Base-by-base conservation (phyloP, 37 sponge, comb jelly and placozoan species). In the Diacarnus erythraeanus region DNA sequence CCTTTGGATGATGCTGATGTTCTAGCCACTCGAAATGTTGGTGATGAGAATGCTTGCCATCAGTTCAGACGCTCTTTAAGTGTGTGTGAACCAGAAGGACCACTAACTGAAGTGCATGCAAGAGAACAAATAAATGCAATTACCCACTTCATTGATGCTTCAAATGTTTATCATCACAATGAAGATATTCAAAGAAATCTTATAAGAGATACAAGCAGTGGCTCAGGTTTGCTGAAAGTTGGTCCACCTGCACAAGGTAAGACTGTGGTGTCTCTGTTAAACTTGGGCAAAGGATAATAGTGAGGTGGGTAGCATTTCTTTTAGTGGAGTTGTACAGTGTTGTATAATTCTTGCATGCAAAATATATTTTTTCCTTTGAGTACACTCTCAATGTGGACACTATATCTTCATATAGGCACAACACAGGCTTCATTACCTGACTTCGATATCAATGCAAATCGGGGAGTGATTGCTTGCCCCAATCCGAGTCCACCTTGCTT, bases 121-220 rank as follows among this genome's bases (percentile, higher is more conserved):
- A 64, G 96, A 25, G 68, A 89, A 35, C 93, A 92, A 71, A 38
- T 89, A 27, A 96, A 92, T 66, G 86, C 79, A 35, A 69, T 96
- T 2, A 96, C 93, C 0, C 84, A 91, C 20, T 96, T 72, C 69
- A 80, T 96, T 25, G 97, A 96, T 75, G 97, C 73, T 6, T 90
- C 90, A 31, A 23, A 43, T 23, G 84, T 96, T 40, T 96, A 96
- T 56, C 91, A 29, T 69, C 84, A 37, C 90, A 86, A 79, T 31
- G 83, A 26, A 95, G 89, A 59, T 81, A 87, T 39, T 44, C 91
- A 2, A 25, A 6, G 64, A 20, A 63, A 15, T 27, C 64, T 63
- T 30, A 63, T 63, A 12, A n/a, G 64, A 63, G 20, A 63, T 27
- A n/a, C 30, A 63, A 30, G 30, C 6, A 20, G 6, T 30, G 59